Conservation (phyloP, 2,888 invertebrate genomes). For the Resseliella maxima region DNA sequence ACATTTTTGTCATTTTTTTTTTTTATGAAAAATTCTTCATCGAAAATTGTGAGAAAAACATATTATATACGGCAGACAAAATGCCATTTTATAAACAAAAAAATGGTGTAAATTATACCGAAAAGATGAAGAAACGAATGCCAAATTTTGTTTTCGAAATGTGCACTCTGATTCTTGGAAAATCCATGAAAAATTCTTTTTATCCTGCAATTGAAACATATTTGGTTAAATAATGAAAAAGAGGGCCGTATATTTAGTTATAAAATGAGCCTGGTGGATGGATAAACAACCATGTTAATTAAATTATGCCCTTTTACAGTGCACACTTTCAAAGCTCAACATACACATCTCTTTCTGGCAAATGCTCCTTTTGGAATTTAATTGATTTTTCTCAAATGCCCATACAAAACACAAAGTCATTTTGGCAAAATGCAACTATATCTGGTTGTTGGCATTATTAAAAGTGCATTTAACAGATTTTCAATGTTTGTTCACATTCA, state of each 20-base stretch:
- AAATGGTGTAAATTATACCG: no score
- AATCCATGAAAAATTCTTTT: not conserved
- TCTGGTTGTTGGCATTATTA: slow-evolving; percentile 1
- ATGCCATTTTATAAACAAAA: no score
- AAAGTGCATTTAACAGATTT: slow-evolving; percentile 17
- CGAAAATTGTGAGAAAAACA: not conserved
- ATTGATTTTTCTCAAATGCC: not conserved
- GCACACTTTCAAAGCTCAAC: no score
- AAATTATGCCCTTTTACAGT: not conserved
- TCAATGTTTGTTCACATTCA: slow-evolving; percentile 3
- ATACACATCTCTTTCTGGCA: no score
- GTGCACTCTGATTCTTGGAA: not conserved
- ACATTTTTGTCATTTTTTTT: not conserved
- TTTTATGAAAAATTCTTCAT: not conserved
- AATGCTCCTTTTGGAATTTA: not conserved
- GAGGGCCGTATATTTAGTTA: not conserved
- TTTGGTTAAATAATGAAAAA: not conserved
- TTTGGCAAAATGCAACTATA: not conserved
- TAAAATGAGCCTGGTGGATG: not conserved
- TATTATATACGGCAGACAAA: not conserved
- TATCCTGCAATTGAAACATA: not conserved
- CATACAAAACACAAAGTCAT: not conserved
- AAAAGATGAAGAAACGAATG: no score
- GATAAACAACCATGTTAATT: not conserved
- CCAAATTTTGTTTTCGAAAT: no score